Conservation (phyloP, 1,140 invertebrate species). For the Cyphomyrmex costatus region DNA sequence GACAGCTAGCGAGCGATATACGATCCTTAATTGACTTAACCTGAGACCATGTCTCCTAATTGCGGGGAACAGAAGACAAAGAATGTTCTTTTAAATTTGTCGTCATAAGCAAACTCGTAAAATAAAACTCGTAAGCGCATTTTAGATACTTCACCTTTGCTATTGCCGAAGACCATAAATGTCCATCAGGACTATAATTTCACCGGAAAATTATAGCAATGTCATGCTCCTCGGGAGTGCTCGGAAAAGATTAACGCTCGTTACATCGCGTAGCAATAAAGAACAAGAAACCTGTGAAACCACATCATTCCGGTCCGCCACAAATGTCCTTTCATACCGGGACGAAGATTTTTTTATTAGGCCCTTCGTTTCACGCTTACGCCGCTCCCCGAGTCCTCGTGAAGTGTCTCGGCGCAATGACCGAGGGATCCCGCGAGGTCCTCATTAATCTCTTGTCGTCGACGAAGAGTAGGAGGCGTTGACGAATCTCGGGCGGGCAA, state of each 20-base stretch:
- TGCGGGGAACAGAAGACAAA: neutral
- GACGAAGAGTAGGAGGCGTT: conserved; percentile 45
- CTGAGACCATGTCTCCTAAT: neutral
- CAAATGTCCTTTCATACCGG: conserved; percentile 51
- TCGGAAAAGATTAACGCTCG: conserved; percentile 51
- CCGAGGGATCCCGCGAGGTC: conserved; percentile 45
- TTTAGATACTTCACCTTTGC: conserved; percentile 30
- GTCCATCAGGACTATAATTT: conserved; percentile 54
- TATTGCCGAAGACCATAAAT: conserved; percentile 33
- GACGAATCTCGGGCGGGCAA: conserved; percentile 46
- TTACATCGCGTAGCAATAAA: conserved; percentile 51
- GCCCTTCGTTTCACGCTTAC: conserved; percentile 35
- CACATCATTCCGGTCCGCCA: conserved; percentile 49
- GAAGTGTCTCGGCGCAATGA: conserved; percentile 47
- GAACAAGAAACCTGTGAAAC: conserved; percentile 53
- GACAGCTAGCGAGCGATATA: too few species aligned
- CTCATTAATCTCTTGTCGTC: conserved; percentile 43
- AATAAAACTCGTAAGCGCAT: conserved; percentile 13
- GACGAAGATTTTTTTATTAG: conserved; percentile 50
- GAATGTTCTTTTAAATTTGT: neutral
- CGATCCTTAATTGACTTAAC: too few species aligned
- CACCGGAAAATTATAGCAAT: conserved; percentile 57
- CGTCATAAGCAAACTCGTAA: conserved; percentile 38
- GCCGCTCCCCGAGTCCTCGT: neutral
- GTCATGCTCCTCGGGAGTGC: conserved; percentile 39